phyloP scores from a whole-genome alignment of 2,113 vertebrate genomes.

The Procavia capensis region DNA sequence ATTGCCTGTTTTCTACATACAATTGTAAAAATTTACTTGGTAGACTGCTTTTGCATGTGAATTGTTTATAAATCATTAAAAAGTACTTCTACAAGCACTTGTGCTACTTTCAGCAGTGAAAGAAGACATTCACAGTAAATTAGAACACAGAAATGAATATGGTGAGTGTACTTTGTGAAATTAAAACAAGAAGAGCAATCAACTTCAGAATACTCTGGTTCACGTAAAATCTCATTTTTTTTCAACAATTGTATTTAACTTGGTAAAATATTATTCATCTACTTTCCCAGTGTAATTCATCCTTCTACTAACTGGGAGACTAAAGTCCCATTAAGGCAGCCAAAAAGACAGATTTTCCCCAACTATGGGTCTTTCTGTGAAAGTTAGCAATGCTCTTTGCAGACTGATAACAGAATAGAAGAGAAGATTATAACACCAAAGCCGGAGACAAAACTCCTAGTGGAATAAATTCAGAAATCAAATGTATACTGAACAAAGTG shows the following conservation, averaged over 20 bases:
- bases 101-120: background rate
- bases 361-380: constrained; percentile 23
- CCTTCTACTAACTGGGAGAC: background rate
- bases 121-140: constrained; percentile 38
- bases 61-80: constrained; percentile 50
- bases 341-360: constrained; percentile 9
- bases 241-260: constrained; percentile 16
- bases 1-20: constrained; percentile 1
- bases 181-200: constrained; percentile 26
- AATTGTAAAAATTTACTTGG: constrained; percentile 24
- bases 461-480: constrained; percentile 50
- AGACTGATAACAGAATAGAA: background rate
- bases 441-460: constrained; percentile 52
- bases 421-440: constrained; percentile 46
- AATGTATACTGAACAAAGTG: constrained; percentile 35
- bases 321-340: background rate
- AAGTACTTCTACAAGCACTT: background rate
- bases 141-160: constrained; percentile 10
- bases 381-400: background rate
- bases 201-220: background rate
- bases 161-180: constrained; percentile 27
- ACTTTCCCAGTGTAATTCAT: background rate
- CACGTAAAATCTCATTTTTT: constrained; percentile 45
- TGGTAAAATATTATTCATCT: constrained; percentile 52
- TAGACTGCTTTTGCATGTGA: background rate